Conservation (phyloP, 2,888 invertebrate genomes). For the Andrena fulva region DNA sequence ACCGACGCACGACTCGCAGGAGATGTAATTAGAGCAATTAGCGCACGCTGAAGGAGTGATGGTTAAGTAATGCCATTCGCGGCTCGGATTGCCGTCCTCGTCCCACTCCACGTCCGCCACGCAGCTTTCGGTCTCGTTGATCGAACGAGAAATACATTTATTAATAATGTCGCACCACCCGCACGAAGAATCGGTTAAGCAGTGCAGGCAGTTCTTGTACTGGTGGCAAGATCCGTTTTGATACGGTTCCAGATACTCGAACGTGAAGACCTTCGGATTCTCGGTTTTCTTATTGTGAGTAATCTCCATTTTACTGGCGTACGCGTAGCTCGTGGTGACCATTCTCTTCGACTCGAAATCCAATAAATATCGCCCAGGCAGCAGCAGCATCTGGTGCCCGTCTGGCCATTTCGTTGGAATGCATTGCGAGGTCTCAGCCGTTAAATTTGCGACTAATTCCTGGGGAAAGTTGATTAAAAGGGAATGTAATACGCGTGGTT, state of each 20-base stretch:
- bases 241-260: conserved; percentile 95
- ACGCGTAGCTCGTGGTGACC: conserved; percentile 82
- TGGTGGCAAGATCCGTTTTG: conserved; percentile 91
- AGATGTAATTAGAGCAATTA: conserved; percentile 95
- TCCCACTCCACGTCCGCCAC: conserved; percentile 85
- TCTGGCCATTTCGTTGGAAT: conserved; percentile 89
- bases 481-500: not conserved
- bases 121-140: conserved; percentile 89
- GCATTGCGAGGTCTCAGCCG: conserved; percentile 90
- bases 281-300: conserved; percentile 91
- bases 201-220: conserved; percentile 94
- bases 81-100: conserved; percentile 86
- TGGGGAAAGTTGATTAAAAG: conserved; percentile 57
- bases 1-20: conserved; percentile 93
- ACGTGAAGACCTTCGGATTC: conserved; percentile 93
- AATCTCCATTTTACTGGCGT: conserved; percentile 91
- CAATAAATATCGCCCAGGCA: conserved; percentile 88
- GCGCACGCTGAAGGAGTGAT: conserved; percentile 93
- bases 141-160: conserved; percentile 88
- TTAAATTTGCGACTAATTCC: conserved; percentile 88
- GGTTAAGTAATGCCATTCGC: conserved; percentile 92
- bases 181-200: conserved; percentile 94
- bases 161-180: conserved; percentile 95
- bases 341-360: conserved; percentile 90
- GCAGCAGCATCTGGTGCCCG: conserved; percentile 83